These are phyloP conservation scores for Periparus ater DNA, from an alignment of 2,797 vertebrate species.

Conservation along the genomic window DNA sequence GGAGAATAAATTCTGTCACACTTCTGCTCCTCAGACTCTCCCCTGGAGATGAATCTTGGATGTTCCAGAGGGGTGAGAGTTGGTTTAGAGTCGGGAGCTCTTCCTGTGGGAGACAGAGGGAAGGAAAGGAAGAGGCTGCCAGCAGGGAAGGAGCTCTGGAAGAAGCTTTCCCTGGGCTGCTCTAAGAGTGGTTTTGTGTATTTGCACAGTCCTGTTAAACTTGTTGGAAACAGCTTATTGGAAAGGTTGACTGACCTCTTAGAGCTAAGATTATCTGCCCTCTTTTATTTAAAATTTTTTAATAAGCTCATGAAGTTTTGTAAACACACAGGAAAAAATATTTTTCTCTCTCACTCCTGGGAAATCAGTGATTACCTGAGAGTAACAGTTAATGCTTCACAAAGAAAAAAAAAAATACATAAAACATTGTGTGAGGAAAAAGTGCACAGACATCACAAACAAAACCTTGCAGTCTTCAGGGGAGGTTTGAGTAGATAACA, in stretches of 20 bases:
- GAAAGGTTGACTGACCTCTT: background rate
- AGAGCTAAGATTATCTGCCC: background rate
- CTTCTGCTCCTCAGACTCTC: background rate
- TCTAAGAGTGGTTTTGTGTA: background rate
- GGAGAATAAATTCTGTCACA: background rate
- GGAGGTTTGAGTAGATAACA: background rate
- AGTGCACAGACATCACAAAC: background rate
- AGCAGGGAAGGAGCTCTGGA: background rate
- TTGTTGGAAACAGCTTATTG: background rate
- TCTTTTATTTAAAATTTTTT: background rate
- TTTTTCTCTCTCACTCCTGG: background rate
- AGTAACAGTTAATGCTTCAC: background rate
- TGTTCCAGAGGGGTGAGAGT: background rate
- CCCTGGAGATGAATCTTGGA: background rate
- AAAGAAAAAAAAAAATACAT: background rate
- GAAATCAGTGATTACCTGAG: background rate
- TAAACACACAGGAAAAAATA: background rate
- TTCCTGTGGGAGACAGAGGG: background rate
- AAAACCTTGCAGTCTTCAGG: background rate
- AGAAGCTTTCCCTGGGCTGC: background rate
- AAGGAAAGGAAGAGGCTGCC: background rate
- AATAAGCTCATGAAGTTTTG: background rate
- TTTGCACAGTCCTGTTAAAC: background rate
- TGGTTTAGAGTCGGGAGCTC: background rate
- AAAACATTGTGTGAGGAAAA: background rate